A percentile compares a stretch with the other conserved stretches of the same genome.
These are phyloP conservation scores for Phymastichus coffea DNA, from an alignment of 1,140 invertebrate genomes.

Conservation along the genomic window DNA sequence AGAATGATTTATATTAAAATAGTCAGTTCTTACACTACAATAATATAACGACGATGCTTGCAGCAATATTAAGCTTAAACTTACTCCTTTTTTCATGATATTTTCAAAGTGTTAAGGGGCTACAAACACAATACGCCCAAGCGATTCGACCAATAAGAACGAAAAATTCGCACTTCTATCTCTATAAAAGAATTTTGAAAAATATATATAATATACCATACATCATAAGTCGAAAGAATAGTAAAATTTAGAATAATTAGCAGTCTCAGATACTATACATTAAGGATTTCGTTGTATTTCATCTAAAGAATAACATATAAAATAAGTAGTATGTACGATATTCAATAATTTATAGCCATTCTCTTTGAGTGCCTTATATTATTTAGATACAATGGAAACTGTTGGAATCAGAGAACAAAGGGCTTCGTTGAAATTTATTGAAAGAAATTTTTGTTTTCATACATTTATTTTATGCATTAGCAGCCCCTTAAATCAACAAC, in stretches of 20 bases:
- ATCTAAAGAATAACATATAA: too few species aligned
- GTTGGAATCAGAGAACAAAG: too few species aligned
- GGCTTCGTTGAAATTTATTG: conserved; percentile 10
- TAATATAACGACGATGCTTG: conserved; percentile 21
- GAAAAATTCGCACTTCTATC: too few species aligned
- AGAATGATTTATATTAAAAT: conserved; percentile 17
- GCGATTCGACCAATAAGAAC: too few species aligned
- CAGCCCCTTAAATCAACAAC: conserved; percentile 25
- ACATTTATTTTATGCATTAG: conserved; percentile 15
- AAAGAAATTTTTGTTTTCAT: not conserved
- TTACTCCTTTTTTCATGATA: conserved; percentile 4
- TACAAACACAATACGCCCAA: conserved; percentile 15
- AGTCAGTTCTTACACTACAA: conserved; percentile 21
- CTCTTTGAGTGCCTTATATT: too few species aligned
- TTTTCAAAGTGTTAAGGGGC: conserved; percentile 23
- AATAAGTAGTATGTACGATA: too few species aligned
- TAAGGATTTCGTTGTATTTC: too few species aligned
- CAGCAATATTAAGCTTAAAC: conserved; percentile 20
- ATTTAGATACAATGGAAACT: too few species aligned
- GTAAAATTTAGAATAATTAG: conserved; percentile 1
- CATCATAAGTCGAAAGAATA: not conserved
- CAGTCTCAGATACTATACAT: conserved; percentile 5
- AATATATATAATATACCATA: not conserved
- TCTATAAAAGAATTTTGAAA: not conserved
- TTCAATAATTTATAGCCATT: too few species aligned